A percentile compares a stretch with the other conserved stretches of the same genome.
These are phyloP conservation scores for Spongia lamella DNA, from an alignment of 37 sponge, comb jelly and placozoan genomes.

Conservation along the genomic window DNA sequence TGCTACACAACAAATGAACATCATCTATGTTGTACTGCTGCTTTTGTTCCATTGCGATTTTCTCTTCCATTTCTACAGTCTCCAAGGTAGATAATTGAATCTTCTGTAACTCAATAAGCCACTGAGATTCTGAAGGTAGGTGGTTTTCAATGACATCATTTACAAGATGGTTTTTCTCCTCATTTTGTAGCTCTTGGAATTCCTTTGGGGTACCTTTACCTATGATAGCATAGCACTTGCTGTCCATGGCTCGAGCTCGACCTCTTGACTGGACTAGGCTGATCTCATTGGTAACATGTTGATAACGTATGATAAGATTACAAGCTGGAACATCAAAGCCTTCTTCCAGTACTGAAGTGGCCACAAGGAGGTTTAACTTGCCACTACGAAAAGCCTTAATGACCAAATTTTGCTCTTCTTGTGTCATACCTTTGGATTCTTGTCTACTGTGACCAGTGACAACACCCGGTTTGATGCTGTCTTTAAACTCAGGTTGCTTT, in stretches of 20 bases:
- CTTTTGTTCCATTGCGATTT: too few species aligned
- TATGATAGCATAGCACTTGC: constrained; percentile 48
- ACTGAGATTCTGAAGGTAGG: too few species aligned
- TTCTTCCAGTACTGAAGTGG: constrained; percentile 76
- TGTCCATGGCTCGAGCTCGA: constrained; percentile 52
- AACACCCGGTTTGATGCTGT: not conserved
- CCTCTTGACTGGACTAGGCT: constrained; percentile 71
- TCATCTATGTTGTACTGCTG: too few species aligned
- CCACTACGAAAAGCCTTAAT: constrained; percentile 44
- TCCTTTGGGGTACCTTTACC: constrained; percentile 18
- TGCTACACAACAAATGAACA: too few species aligned
- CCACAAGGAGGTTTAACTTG: constrained; percentile 52
- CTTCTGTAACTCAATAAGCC: too few species aligned
- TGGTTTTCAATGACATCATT: too few species aligned
- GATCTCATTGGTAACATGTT: constrained; percentile 59
- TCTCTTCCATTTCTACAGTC: too few species aligned
- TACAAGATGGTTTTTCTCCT: constrained; percentile 34
- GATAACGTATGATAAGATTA: constrained; percentile 70
- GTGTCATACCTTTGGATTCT: constrained; percentile 27
- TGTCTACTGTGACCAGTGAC: constrained; percentile 4
- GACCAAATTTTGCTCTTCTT: constrained; percentile 43
- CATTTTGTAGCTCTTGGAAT: constrained; percentile 29
- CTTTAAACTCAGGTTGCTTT: not conserved
- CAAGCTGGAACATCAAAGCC: constrained; percentile 76
- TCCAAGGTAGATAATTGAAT: too few species aligned